Evolutionary conservation across 2,113 vertebrate genomes (phyloP).

Genomic region (Delphinapterus leucas): DNA sequence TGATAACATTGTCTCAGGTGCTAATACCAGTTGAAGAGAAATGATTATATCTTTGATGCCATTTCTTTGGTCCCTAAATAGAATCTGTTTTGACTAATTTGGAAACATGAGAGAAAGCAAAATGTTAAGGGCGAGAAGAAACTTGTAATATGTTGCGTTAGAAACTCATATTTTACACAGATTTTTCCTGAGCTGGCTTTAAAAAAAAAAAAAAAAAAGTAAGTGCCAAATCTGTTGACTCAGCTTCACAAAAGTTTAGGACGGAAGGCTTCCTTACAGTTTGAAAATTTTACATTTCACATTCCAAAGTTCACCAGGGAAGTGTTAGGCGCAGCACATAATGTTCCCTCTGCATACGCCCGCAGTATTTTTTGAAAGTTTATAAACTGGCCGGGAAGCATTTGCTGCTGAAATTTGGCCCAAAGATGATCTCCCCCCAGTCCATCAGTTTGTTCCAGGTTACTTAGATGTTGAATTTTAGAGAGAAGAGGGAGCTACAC

Average conservation of each 20-base stretch:
- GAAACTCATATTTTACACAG: constrained; percentile 16
- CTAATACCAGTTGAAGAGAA: neutral
- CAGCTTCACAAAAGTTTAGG: neutral
- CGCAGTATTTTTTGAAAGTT: neutral
- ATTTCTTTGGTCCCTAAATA: constrained; percentile 47
- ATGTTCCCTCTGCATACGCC: constrained; percentile 41
- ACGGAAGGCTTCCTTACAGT: constrained; percentile 40
- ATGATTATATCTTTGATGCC: neutral
- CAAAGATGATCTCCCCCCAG: neutral
- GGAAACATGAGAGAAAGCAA: constrained; percentile 17
- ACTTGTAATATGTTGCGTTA: neutral
- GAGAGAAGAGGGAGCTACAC: neutral
- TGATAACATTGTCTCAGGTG: neutral
- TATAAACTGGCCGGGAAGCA: constrained; percentile 50
- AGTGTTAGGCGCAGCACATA: neutral
- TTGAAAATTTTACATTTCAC: constrained; percentile 55
- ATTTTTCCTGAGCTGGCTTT: constrained; percentile 25
- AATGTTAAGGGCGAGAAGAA: constrained; percentile 30
- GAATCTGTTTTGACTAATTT: constrained; percentile 45
- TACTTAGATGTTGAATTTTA: constrained; percentile 20
- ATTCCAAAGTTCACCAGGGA: constrained; percentile 45
- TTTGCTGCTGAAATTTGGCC: constrained; percentile 59
- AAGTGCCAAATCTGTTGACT: constrained; percentile 43
- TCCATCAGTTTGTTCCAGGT: constrained; percentile 27
- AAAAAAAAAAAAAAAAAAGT: neutral